Percentiles rank a stretch among this genome's conserved stretches.
Evolutionary conservation across 2,888 invertebrate species (phyloP).

Genomic region (Ectobius pallidus): DNA sequence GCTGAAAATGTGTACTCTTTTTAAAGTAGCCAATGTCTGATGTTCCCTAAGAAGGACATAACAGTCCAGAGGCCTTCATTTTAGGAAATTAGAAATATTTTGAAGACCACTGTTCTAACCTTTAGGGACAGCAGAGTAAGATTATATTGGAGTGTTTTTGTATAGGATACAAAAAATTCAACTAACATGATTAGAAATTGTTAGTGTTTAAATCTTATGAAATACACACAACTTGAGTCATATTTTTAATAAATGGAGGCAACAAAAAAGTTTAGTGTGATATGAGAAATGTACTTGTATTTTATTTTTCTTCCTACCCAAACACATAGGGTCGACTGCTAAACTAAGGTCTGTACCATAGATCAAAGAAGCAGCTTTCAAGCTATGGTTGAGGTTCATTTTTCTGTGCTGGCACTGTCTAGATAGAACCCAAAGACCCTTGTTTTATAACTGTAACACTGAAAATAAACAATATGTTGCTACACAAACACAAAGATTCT

Average conservation of each 20-base stretch:
- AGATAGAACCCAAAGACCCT: too few species aligned
- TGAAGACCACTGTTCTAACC: conserved; percentile 19
- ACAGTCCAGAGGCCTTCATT: conserved; percentile 24
- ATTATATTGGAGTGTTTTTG: conserved; percentile 13
- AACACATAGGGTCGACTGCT: too few species aligned
- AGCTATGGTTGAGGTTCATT: too few species aligned
- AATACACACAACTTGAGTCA: conserved; percentile 25
- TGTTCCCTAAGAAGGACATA: conserved; percentile 7
- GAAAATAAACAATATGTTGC: too few species aligned
- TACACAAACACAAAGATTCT: too few species aligned
- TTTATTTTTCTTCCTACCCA: too few species aligned
- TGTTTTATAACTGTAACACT: too few species aligned
- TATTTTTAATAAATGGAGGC: conserved; percentile 39
- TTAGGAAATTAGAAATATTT: conserved; percentile 6
- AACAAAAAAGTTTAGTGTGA: conserved; percentile 24
- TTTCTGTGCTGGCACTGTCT: too few species aligned
- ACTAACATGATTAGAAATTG: conserved; percentile 27
- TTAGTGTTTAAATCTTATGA: conserved; percentile 23
- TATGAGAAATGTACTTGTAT: too few species aligned
- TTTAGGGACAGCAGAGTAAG: conserved; percentile 13
- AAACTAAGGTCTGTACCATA: too few species aligned
- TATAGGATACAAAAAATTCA: conserved; percentile 14
- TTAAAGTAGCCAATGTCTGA: not conserved
- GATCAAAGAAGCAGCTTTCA: too few species aligned
- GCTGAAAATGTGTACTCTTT: conserved; percentile 6